Conservation (phyloP, 2,888 invertebrate species). For the Ypsolopha scabrella region DNA sequence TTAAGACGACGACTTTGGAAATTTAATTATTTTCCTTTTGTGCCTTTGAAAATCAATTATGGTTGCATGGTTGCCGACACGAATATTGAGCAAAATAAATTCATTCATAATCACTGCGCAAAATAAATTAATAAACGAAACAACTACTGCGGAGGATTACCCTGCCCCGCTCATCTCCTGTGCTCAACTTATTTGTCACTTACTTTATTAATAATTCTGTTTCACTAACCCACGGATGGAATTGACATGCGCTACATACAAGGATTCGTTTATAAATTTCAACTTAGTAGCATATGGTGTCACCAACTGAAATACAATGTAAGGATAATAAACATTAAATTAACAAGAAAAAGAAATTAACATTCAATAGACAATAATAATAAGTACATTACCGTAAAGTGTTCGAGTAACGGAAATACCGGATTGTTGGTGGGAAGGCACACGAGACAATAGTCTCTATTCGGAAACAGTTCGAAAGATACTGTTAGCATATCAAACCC, state of each 20-base stretch:
- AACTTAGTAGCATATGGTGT: constrained; percentile 29
- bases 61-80: too few species aligned
- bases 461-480: constrained; percentile 73
- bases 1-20: too few species aligned
- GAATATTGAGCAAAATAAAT: too few species aligned
- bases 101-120: too few species aligned
- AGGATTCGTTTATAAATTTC: constrained; percentile 40
- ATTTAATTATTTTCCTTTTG: too few species aligned
- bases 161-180: not conserved
- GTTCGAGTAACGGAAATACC: constrained; percentile 65
- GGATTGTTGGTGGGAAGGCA: constrained; percentile 64
- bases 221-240: constrained; percentile 48
- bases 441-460: constrained; percentile 72
- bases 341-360: not conserved
- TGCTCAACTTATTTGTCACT: not conserved
- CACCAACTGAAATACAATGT: constrained; percentile 38
- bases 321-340: too few species aligned
- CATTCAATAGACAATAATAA: constrained; percentile 6
- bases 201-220: not conserved
- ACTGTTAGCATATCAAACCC: constrained; percentile 70
- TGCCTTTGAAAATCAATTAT: too few species aligned
- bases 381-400: constrained; percentile 66
- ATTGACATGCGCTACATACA: constrained; percentile 53
- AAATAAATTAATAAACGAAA: too few species aligned
- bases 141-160: too few species aligned